Evolutionary conservation across 2,888 invertebrate species (phyloP), one percentile per base, ranked within the genome.

Genomic region (Drosophila ezoana): DNA sequence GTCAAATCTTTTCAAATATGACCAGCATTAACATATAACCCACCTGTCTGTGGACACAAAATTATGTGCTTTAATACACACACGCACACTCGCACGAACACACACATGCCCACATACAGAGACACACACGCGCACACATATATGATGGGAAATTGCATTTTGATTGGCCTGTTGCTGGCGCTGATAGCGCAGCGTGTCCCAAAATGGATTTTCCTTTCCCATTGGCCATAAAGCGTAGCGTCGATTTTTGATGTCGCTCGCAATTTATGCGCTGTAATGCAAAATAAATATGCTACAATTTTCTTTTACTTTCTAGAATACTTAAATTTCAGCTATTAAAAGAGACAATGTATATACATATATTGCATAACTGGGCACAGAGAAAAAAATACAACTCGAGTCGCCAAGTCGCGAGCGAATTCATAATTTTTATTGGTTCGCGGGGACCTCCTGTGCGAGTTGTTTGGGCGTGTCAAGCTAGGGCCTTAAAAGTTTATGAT

Each of bases 61-160:
- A 74, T 78, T 54, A 81, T 85, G 80, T 76, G 68, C 68, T 79
- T 65, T 73, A 38, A 38, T n/a, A 38, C 37, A 38, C 14, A 14
- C 37, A 38, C 38, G n/a, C 38, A 38, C 14, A 14, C 28, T 28
- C 14, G n/a, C 38, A 14, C 23, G 20, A 6, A 11, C 10, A 49
- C 14, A 37, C 37, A 23, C 49, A 37, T 10, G 5, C 13, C 4
- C 23, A 23, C 11, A 47, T 16, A 48, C n/a, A 37, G 6, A 32
- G 28, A 18, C 16, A 40, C 37, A 38, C 28, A n/a, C 11, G 8
- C 11, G 4, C 41, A 41, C 33, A 20, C 20, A 18, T 6, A 65
- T 60, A 65, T 59, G 70, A 79, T 43, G 48, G 86, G 83, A 87
- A 83, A 83, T 83, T 83, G 83, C 83, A 88, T 82, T 88, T 83